Evolutionary conservation across 2,113 vertebrate genomes (phyloP).

Genomic region (Dromaius novaehollandiae): DNA sequence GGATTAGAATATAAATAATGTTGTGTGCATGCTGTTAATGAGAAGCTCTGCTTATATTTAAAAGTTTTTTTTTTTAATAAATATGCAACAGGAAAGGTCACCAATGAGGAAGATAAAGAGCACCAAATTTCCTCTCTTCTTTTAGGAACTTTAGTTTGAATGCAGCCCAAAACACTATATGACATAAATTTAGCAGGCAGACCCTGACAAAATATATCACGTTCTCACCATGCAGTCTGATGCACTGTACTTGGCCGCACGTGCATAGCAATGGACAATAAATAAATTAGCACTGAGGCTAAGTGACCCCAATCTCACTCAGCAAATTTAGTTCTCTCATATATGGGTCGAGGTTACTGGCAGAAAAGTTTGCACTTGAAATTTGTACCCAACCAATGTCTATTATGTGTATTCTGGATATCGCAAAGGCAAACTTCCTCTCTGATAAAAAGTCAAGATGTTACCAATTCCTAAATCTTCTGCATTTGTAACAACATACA

Average conservation of each 20-base stretch:
- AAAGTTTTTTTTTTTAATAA: background rate
- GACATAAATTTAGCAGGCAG: conserved; percentile 15
- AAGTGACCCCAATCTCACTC: conserved; percentile 2
- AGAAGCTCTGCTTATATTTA: background rate
- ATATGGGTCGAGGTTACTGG: background rate
- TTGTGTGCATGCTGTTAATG: background rate
- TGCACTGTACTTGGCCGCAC: background rate
- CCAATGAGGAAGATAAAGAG: background rate
- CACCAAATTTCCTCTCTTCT: background rate
- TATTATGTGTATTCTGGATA: background rate
- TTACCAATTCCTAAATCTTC: background rate
- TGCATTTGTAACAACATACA: background rate
- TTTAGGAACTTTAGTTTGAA: background rate
- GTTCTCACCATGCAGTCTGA: conserved; percentile 18
- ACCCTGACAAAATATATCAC: conserved; percentile 13
- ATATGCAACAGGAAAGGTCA: background rate
- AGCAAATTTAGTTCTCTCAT: conserved; percentile 1
- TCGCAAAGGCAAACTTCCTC: background rate
- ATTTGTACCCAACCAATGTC: background rate
- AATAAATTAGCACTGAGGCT: conserved; percentile 36
- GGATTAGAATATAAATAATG: background rate
- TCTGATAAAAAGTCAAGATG: background rate
- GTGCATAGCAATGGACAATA: conserved; percentile 13
- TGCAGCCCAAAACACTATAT: background rate
- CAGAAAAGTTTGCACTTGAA: background rate